Evolutionary conservation across 1,140 invertebrate species (phyloP), one percentile per base, ranked within the genome.

Genomic region (Drosophila kohkoa): DNA sequence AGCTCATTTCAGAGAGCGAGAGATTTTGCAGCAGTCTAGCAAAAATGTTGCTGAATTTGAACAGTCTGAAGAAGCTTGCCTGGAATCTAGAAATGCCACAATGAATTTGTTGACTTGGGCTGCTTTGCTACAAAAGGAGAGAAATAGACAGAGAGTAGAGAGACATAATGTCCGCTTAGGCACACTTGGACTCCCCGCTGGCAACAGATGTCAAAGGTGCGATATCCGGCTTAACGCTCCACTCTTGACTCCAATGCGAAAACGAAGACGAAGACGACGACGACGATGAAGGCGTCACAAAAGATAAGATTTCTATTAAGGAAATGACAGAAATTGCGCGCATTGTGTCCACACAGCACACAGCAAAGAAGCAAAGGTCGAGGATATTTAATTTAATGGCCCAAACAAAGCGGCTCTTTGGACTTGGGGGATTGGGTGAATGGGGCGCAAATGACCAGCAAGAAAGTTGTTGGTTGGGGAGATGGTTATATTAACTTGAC

Each of bases 231-330:
- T 87, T 87, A 87, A 64, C 54, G 46, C 77, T 49, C 30, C 48
- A 51, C 25, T 63, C 48, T 45, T 52, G 32, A 43, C 52, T 54
- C 15, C n/a, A 25, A 41, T 63, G 59, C 54, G 52, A 38, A 38
- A 2, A 38, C 35, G 35, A 10, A 8, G 10, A 10, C 35, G 35
- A 38, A 38, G 35, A 38, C 20, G 30, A n/a, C n/a, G n/a, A n/a
- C n/a, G n/a, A 32, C 35, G 10, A 10, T 10, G 35, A 74, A 68
- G 69, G 87, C 73, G 62, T 71, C 74, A 70, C 79, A 90, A 89
- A 87, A 90, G 87, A 90, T 90, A 90, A 90, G 88, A 90, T 86
- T 90, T 90, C 88, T 90, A 90, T 90, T 90, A 90, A 90, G 87
- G 77, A 90, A 90, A 90, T 90, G 87, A 90, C 74, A 70, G 77